These are phyloP conservation scores for Bombus haemorrhoidalis DNA, from an alignment of 1,140 invertebrate genomes.

Conservation along the genomic window DNA sequence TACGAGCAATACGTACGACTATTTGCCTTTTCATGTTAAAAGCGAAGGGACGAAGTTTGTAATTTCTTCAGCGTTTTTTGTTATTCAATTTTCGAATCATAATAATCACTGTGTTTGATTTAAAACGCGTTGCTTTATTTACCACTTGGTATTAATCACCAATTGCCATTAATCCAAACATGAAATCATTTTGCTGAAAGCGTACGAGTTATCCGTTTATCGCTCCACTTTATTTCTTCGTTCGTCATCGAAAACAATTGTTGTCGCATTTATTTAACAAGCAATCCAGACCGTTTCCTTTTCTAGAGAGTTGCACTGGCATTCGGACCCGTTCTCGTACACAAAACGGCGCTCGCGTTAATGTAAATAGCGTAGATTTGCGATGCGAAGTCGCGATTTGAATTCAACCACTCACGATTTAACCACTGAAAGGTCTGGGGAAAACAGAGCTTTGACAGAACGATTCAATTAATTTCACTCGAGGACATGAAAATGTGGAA, in stretches of 20 bases:
- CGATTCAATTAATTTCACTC: neutral
- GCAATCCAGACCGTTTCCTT: neutral
- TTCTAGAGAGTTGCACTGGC: neutral
- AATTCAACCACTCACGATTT: neutral
- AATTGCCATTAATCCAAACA: neutral
- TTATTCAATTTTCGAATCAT: neutral
- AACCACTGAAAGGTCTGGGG: neutral
- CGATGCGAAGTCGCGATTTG: neutral
- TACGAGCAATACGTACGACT: neutral
- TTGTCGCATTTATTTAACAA: constrained; percentile 7
- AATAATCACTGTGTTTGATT: neutral
- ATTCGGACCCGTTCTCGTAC: neutral
- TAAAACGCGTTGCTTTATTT: no score
- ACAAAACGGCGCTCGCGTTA: neutral
- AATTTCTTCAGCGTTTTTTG: neutral
- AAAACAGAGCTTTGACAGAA: neutral
- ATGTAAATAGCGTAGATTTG: constrained; percentile 14
- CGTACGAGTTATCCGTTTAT: neutral
- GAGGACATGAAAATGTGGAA: neutral
- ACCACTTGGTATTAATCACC: neutral
- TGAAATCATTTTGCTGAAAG: neutral
- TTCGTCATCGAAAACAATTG: neutral
- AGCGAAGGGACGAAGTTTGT: neutral
- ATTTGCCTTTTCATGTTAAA: neutral
- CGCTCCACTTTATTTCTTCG: neutral